Evolutionary conservation across 2,888 invertebrate species (phyloP).

Genomic region (Cheilosia impressa): DNA sequence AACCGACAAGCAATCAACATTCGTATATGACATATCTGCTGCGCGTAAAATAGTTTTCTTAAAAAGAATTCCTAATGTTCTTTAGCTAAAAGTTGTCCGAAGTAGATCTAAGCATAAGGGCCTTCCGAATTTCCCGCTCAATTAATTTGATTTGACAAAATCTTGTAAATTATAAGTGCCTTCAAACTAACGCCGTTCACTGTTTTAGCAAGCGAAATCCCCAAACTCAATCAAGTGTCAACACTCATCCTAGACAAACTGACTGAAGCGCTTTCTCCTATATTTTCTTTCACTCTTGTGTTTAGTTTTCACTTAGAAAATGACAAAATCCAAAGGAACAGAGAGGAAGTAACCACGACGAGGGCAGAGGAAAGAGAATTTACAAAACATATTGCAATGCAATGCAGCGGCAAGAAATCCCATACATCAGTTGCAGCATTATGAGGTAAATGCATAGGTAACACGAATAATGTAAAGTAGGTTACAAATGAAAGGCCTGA

Average conservation of each 20-base stretch:
- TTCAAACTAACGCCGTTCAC: too few species aligned
- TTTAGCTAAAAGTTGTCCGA: too few species aligned
- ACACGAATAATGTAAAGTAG: constrained; percentile 39
- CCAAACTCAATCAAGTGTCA: constrained; percentile 5
- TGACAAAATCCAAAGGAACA: constrained; percentile 2
- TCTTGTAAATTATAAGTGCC: too few species aligned
- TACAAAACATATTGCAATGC: neutral
- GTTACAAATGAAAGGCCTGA: constrained; percentile 45
- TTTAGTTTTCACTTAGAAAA: constrained; percentile 35
- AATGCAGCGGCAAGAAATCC: constrained; percentile 10
- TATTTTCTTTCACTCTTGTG: constrained; percentile 21
- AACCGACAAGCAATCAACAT: too few species aligned
- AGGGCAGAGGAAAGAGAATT: neutral
- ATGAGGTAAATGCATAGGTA: constrained; percentile 43
- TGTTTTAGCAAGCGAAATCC: too few species aligned
- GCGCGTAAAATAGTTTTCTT: too few species aligned
- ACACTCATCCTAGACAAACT: constrained; percentile 10
- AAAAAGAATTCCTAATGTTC: too few species aligned
- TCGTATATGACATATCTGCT: too few species aligned
- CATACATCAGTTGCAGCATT: constrained; percentile 15
- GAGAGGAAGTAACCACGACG: neutral
- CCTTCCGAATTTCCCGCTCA: too few species aligned
- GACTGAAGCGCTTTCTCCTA: constrained; percentile 36
- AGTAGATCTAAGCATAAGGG: too few species aligned
- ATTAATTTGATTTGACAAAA: too few species aligned